Conservation (phyloP, 2,797 vertebrate genomes). For the Liparis tanakae region DNA sequence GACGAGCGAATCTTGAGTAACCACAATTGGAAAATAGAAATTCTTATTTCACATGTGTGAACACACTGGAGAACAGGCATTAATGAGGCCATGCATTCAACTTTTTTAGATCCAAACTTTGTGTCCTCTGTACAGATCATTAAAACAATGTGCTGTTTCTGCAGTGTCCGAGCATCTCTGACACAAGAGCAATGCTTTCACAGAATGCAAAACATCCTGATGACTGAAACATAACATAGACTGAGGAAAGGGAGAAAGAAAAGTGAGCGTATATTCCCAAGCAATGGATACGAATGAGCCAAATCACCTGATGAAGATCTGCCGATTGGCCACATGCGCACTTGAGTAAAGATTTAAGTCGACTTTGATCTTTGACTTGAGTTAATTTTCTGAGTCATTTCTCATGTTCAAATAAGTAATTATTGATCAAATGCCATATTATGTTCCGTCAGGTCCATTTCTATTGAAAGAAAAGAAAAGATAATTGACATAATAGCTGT, state of each 20-base stretch:
- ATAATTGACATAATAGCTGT: background rate
- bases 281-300: conserved; percentile 1
- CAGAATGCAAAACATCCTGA: conserved; percentile 1
- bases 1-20: background rate
- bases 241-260: background rate
- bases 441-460: background rate
- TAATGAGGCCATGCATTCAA: background rate
- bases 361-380: background rate
- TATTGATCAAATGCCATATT: background rate
- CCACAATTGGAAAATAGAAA: background rate
- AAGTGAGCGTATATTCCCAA: conserved; percentile 8
- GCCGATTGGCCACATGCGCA: background rate
- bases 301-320: conserved; percentile 15
- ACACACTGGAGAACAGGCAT: background rate
- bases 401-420: background rate
- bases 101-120: background rate
- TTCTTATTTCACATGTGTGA: background rate
- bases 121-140: background rate
- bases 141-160: conserved; percentile 2
- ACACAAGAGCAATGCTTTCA: conserved; percentile 21
- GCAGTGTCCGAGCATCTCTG: background rate
- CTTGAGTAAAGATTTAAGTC: background rate
- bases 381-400: background rate
- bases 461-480: no score
- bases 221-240: conserved; percentile 9